phyloP scores from a whole-genome alignment of 2,797 vertebrate species.

The Pelobates cultripes region DNA sequence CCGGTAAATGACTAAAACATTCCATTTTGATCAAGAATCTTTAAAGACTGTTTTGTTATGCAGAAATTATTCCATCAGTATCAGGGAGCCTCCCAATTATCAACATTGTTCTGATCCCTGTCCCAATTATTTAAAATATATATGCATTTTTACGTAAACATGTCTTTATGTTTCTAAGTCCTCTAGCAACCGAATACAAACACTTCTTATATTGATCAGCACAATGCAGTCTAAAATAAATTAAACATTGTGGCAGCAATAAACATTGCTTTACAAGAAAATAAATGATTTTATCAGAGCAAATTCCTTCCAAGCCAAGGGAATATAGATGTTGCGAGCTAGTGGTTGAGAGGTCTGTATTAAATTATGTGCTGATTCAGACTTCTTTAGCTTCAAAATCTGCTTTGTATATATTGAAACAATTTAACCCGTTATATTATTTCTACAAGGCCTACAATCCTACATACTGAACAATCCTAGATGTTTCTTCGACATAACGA shows the following conservation, averaged over 20 bases:
- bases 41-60: no score
- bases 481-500: no score
- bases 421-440: no score
- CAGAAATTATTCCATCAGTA: no score
- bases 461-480: no score
- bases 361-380: slow-evolving; percentile 22
- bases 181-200: slow-evolving; percentile 1
- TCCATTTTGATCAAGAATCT: no score
- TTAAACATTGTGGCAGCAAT: slow-evolving; percentile 2
- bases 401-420: neutral
- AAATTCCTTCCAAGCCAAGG: slow-evolving; percentile 10
- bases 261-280: slow-evolving; percentile 7
- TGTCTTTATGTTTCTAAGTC: neutral
- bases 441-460: no score
- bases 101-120: no score
- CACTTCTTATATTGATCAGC: neutral
- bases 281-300: slow-evolving; percentile 26
- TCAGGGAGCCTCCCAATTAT: no score
- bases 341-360: slow-evolving; percentile 25
- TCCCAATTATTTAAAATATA: no score
- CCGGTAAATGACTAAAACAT: no score
- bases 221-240: neutral
- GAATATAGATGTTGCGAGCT: neutral
- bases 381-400: neutral
- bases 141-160: no score